Evolutionary conservation across 2,113 vertebrate genomes (phyloP).

Genomic region (Corythoichthys intestinalis): DNA sequence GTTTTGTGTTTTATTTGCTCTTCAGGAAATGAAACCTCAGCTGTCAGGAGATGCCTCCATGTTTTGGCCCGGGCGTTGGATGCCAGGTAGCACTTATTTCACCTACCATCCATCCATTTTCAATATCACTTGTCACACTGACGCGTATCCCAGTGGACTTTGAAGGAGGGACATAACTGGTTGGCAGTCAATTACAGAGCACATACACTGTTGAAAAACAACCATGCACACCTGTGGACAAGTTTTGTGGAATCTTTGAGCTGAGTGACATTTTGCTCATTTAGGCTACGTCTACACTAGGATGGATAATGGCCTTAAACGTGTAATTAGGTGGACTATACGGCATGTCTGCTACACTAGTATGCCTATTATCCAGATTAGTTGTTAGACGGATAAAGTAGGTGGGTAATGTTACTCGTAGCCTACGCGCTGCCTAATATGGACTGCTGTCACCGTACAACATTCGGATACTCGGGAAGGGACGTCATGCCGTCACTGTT

Average conservation of each 20-base stretch:
- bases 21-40: conserved; percentile 82
- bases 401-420: no score
- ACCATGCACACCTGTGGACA: neutral
- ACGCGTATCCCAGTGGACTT: neutral
- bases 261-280: neutral
- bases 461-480: no score
- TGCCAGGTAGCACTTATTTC: conserved; percentile 77
- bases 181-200: neutral
- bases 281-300: neutral
- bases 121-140: neutral
- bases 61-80: conserved; percentile 88
- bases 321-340: no score
- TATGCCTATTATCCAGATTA: no score
- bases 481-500: no score
- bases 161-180: neutral
- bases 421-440: no score
- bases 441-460: no score
- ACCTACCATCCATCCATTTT: conserved; percentile 1
- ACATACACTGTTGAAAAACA: neutral
- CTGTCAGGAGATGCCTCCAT: conserved; percentile 86
- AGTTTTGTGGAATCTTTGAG: neutral
- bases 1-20: neutral
- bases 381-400: no score
- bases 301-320: no score
- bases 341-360: no score